Base-by-base conservation (phyloP, 2,113 vertebrate genomes). In the Datnioides undecimradiatus region DNA sequence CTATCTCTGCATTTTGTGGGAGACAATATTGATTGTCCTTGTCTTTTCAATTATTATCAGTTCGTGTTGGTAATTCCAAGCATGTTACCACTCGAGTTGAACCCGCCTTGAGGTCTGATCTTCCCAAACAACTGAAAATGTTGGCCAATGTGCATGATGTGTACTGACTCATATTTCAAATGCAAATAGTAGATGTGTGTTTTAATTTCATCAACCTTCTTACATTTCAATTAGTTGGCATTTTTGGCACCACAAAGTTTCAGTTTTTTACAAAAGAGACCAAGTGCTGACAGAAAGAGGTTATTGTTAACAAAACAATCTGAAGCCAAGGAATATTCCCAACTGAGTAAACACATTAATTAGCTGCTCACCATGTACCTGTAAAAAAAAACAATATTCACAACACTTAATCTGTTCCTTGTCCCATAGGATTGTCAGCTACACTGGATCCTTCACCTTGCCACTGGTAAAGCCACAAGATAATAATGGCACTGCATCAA, bases 141-240 rank as follows among this genome's bases (percentile, higher is more conserved):
- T 45, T 21, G 21, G 29, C 25, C 13, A 23, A 9, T 34, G 29
- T 79, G 33, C 38, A n/a, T 16, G 36, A 1, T 25, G 23, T n/a
- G 23, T 21, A 38, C 21, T 9, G 29, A 46, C n/a, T 66, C 1
- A 0, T 3, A 36, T 64, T 0, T 4, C 21, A 46, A 23, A 12
- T 29, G 40, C 12, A 51, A 21, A 59, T 2, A 0, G 3, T 14
- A 70, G 46, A 54, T 9, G 21, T 52, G 21, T 43, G 36, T 62
- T 55, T 73, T 36, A 8, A 41, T 81, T 54, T 68, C 17, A 66
- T n/a, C 23, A 46, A 14, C 25, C 41, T 64, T 27, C 31, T 63
- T 33, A 46, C 21, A 33, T 55, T n/a, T 40, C 10, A 49, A 49
- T 49, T 63, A 57, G 19, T 21, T 64, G 43, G 38, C 58, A 49